Percentiles rank a stretch among this genome's conserved stretches.
phyloP scores from a whole-genome alignment of 2,113 vertebrate species.

The Dendropsophus ebraccatus region DNA sequence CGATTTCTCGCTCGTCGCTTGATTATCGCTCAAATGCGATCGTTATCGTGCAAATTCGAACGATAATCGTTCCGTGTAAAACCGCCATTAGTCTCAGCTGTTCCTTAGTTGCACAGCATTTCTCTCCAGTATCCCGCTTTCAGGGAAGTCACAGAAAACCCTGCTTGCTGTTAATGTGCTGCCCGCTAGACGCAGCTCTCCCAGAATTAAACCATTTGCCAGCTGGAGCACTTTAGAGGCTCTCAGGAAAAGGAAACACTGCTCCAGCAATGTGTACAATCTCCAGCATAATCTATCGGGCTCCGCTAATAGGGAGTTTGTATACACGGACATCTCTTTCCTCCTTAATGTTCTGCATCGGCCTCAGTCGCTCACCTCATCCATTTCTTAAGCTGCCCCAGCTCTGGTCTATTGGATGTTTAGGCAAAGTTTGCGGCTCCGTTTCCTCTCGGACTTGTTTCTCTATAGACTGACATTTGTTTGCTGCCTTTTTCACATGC shows the following conservation, averaged over 20 bases:
- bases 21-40: too few species aligned
- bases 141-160: conserved; percentile 1
- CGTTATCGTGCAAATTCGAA: too few species aligned
- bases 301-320: conserved; percentile 36
- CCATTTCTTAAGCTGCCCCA: conserved; percentile 42
- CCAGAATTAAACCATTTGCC: conserved; percentile 47
- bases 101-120: not conserved
- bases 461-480: conserved; percentile 57
- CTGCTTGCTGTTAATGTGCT: conserved; percentile 36
- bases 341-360: conserved; percentile 48
- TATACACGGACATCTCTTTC: conserved; percentile 36
- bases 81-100: too few species aligned
- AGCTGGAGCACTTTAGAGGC: conserved; percentile 57
- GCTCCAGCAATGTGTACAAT: conserved; percentile 44
- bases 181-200: conserved; percentile 23
- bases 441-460: conserved; percentile 57
- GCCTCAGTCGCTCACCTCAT: conserved; percentile 42
- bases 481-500: conserved; percentile 59
- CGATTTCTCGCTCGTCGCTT: too few species aligned
- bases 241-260: conserved; percentile 55
- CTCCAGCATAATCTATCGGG: conserved; percentile 42
- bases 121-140: conserved; percentile 12
- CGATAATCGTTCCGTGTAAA: too few species aligned
- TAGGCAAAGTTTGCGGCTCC: conserved; percentile 53
- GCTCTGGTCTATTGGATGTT: conserved; percentile 51